Conservation (phyloP, 1,140 invertebrate genomes). For the Euura lappo region DNA sequence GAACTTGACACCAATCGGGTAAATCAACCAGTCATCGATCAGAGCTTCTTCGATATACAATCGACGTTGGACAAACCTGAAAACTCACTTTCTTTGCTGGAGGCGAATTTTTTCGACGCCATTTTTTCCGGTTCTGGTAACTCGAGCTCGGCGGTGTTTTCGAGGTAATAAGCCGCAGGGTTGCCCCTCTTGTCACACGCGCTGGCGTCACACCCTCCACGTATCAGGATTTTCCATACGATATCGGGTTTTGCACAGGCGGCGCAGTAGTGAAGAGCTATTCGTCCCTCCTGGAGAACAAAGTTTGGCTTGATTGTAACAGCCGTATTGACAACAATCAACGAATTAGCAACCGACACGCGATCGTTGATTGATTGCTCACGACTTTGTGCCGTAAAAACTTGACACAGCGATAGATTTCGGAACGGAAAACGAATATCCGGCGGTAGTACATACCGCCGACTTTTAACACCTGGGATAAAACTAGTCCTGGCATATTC, state of each 20-base stretch:
- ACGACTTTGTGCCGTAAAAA: not conserved
- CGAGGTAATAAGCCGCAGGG: constrained; percentile 74
- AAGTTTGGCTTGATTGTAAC: not conserved
- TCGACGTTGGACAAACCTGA: no score
- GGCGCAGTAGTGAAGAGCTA: constrained; percentile 81
- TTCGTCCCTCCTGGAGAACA: constrained; percentile 71
- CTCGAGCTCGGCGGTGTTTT: constrained; percentile 64
- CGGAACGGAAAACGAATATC: constrained; percentile 8
- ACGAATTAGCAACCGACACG: no score
- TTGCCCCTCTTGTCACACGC: constrained; percentile 71
- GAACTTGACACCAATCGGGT: no score
- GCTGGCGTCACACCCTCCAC: constrained; percentile 71
- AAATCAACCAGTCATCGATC: no score
- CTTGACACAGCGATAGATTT: not conserved
- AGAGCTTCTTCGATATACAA: no score
- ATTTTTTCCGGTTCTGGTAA: constrained; percentile 63
- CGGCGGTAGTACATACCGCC: not conserved
- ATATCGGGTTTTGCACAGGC: constrained; percentile 68
- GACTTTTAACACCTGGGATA: not conserved
- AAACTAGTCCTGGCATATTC: not conserved
- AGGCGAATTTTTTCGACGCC: constrained; percentile 46
- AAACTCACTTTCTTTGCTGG: constrained; percentile 55
- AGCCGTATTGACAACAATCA: no score
- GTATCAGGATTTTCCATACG: constrained; percentile 70
- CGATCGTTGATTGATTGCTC: no score